Evolutionary conservation across 2,113 vertebrate genomes (phyloP).

Genomic region (Nesoenas mayeri): DNA sequence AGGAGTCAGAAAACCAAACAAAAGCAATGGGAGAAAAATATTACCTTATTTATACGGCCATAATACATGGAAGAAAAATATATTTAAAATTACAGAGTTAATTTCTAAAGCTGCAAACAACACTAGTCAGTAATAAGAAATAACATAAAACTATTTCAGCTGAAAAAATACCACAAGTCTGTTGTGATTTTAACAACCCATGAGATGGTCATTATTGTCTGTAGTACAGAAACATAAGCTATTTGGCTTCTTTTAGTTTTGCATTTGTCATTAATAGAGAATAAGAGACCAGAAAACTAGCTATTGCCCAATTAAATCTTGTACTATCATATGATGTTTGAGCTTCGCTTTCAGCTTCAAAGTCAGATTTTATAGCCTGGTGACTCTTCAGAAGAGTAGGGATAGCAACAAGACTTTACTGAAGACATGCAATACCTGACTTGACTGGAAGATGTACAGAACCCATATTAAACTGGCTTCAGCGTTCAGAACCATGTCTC

Average conservation of each 20-base stretch:
- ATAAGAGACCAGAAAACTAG: not conserved
- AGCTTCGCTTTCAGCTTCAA: not conserved
- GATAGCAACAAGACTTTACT: not conserved
- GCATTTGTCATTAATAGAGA: not conserved
- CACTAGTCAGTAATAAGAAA: constrained; percentile 21
- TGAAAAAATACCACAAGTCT: not conserved
- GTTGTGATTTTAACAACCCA: not conserved
- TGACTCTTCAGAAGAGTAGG: not conserved
- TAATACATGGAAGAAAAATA: not conserved
- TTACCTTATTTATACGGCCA: not conserved
- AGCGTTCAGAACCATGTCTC: not conserved
- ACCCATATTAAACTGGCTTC: not conserved
- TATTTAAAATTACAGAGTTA: constrained; percentile 40
- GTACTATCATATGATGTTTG: not conserved
- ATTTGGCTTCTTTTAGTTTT: not conserved
- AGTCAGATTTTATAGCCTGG: not conserved
- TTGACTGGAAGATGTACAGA: not conserved
- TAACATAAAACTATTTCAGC: constrained; percentile 11
- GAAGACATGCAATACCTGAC: not conserved
- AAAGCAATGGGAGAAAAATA: constrained; percentile 22
- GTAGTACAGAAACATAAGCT: not conserved
- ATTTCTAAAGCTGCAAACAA: constrained; percentile 20
- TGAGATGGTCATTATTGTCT: not conserved
- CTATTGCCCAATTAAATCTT: not conserved
- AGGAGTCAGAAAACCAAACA: constrained; percentile 42